phyloP scores from a whole-genome alignment of 2,888 invertebrate species.

The Nebria brevicollis region DNA sequence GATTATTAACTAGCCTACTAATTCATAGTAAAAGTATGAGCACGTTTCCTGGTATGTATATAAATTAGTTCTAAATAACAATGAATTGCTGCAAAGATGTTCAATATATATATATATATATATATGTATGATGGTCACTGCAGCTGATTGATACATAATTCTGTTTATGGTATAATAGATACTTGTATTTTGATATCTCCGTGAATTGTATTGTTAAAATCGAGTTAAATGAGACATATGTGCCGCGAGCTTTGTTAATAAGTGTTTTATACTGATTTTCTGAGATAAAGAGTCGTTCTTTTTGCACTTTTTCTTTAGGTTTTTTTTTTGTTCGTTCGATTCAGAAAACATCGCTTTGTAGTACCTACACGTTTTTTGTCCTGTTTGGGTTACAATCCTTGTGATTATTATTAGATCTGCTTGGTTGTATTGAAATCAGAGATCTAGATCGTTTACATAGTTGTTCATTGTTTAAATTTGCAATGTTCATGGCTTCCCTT shows the following conservation, averaged over 20 bases:
- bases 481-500: constrained; percentile 45
- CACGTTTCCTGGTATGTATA: constrained; percentile 38
- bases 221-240: constrained; percentile 18
- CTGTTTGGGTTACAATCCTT: too few relatives aligned
- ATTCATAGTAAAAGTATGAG: constrained; percentile 29
- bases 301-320: too few relatives aligned
- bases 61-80: constrained; percentile 13
- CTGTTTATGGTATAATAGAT: constrained; percentile 29
- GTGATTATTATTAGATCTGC: too few relatives aligned
- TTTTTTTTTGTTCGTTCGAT: too few relatives aligned
- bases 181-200: constrained; percentile 33
- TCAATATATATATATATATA: not conserved
- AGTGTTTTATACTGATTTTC: not conserved
- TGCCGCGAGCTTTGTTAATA: constrained; percentile 14
- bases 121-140: constrained; percentile 21
- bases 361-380: too few relatives aligned
- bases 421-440: too few relatives aligned
- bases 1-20: constrained; percentile 14
- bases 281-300: too few relatives aligned
- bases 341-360: too few relatives aligned
- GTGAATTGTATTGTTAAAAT: constrained; percentile 31
- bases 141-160: constrained; percentile 35
- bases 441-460: not conserved
- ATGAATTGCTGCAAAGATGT: constrained; percentile 28
- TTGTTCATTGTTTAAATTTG: constrained; percentile 29